Conservation (phyloP, 92 coral and sea anemone genomes). For the Epizoanthus scotinus region DNA sequence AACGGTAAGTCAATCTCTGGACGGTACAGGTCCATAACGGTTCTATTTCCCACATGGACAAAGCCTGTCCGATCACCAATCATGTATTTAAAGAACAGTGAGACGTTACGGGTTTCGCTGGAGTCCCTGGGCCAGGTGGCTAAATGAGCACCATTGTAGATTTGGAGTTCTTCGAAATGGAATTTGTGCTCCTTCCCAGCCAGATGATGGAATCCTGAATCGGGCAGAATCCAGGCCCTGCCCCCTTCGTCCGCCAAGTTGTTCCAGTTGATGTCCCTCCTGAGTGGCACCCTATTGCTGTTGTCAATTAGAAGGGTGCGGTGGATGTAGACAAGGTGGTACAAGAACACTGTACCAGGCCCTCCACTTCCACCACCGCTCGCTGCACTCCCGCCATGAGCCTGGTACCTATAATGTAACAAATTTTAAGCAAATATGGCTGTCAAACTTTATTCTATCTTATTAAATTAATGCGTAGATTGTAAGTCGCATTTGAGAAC, state of each 20-base stretch:
- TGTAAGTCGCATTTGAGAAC: too few species aligned
- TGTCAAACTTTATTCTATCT: neutral
- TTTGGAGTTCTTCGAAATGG: constrained; percentile 73
- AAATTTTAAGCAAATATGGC: neutral
- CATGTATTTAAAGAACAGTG: constrained; percentile 65
- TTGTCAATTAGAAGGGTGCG: constrained; percentile 70
- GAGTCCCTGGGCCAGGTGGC: constrained; percentile 59
- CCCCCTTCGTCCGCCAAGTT: constrained; percentile 61
- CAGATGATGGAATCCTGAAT: constrained; percentile 65
- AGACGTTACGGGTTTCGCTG: constrained; percentile 25
- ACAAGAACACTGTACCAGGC: constrained; percentile 74
- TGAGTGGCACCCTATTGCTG: constrained; percentile 55
- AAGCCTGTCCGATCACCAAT: constrained; percentile 76
- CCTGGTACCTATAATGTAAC: constrained; percentile 50
- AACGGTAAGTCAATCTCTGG: constrained; percentile 77
- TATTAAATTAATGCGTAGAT: too few species aligned
- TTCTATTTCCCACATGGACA: constrained; percentile 59
- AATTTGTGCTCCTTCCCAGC: constrained; percentile 51
- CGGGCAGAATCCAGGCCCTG: constrained; percentile 77
- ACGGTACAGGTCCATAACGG: constrained; percentile 60
- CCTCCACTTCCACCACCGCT: constrained; percentile 57
- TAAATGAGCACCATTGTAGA: constrained; percentile 63
- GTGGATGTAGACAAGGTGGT: constrained; percentile 59
- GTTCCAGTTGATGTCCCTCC: constrained; percentile 58
- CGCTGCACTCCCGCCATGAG: constrained; percentile 62